Evolutionary conservation across 2,888 invertebrate species (phyloP).

Genomic region (Drosophila diplacantha): DNA sequence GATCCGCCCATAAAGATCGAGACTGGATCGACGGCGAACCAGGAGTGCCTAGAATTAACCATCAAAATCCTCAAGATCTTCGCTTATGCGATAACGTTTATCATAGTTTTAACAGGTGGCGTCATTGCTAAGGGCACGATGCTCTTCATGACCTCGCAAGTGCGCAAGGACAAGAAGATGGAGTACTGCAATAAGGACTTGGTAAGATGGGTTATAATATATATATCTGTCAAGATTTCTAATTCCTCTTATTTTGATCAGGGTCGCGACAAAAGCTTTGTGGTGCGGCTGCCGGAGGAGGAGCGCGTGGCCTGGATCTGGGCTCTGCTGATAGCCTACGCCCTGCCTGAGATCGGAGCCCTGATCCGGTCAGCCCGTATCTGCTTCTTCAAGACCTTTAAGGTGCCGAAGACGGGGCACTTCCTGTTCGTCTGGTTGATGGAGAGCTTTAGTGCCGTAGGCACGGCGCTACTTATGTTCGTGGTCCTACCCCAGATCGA

Average conservation of each 20-base stretch:
- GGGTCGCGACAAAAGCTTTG: constrained; percentile 91
- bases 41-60: constrained; percentile 90
- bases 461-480: constrained; percentile 91
- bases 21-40: constrained; percentile 92
- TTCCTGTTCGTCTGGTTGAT: constrained; percentile 83
- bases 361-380: constrained; percentile 90
- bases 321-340: constrained; percentile 91
- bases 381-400: constrained; percentile 93
- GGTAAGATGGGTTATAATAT: constrained; percentile 79
- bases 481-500: constrained; percentile 94
- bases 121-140: constrained; percentile 93
- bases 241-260: constrained; percentile 69
- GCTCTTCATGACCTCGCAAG: constrained; percentile 94
- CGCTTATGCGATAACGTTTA: constrained; percentile 90
- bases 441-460: constrained; percentile 93
- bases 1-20: constrained; percentile 93
- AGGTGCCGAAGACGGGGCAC: constrained; percentile 80
- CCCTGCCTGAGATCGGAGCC: constrained; percentile 92
- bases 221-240: not conserved
- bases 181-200: constrained; percentile 91
- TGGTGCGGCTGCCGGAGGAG: constrained; percentile 88
- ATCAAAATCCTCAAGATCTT: constrained; percentile 90
- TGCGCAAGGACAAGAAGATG: constrained; percentile 86
- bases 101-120: constrained; percentile 89
- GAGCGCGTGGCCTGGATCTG: constrained; percentile 96